These are phyloP conservation scores for Drosophila mayaguana DNA, from an alignment of 2,888 invertebrate genomes.

Conservation along the genomic window DNA sequence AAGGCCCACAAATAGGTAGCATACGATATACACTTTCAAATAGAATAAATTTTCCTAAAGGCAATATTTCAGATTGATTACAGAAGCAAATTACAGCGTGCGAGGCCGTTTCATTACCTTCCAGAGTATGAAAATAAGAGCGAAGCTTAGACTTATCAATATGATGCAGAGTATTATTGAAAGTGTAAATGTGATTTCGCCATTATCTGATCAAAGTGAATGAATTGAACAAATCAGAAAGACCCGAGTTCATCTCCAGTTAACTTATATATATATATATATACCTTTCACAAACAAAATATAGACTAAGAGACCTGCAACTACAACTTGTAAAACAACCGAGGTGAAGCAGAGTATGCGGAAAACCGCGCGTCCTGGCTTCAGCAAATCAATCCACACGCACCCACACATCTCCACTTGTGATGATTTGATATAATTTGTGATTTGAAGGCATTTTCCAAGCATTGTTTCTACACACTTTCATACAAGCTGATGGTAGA, in stretches of 20 bases:
- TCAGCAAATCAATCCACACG: background rate
- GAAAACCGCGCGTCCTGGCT: background rate
- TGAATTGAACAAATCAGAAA: background rate
- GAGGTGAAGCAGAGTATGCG: background rate
- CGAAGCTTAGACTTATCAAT: background rate
- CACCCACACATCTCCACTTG: background rate
- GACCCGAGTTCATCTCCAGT: background rate
- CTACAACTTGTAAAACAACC: background rate
- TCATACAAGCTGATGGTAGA: background rate
- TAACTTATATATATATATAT: background rate
- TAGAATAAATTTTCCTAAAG: background rate
- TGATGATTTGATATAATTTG: background rate
- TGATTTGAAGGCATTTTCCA: constrained; percentile 5
- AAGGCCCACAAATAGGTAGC: background rate
- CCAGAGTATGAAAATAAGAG: background rate
- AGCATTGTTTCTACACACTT: background rate
- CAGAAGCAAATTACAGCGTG: background rate
- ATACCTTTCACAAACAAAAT: background rate
- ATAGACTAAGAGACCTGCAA: background rate
- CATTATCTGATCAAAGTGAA: background rate
- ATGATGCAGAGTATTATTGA: background rate
- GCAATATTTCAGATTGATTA: background rate
- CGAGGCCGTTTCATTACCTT: background rate
- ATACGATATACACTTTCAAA: background rate
- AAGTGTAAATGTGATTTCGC: background rate